These are phyloP conservation scores for Pseudomyrmex dendroicus DNA, from an alignment of 1,140 invertebrate genomes.

Conservation along the genomic window DNA sequence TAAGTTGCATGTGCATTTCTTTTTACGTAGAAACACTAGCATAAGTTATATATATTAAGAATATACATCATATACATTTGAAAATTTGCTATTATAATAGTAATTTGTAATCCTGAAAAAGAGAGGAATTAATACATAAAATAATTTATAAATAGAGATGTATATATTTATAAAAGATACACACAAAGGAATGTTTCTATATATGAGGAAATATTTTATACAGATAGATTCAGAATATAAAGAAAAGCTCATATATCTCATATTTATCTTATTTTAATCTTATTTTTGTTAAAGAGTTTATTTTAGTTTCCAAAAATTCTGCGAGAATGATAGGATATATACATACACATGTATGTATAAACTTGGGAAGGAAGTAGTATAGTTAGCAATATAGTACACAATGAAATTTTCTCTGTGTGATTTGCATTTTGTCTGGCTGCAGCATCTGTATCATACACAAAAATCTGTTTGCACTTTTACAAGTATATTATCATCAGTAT, in stretches of 20 bases:
- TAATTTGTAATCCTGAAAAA: not conserved
- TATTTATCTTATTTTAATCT: too few species aligned
- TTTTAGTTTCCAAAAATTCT: too few species aligned
- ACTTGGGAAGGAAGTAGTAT: slow-evolving; percentile 5
- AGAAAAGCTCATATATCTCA: not conserved
- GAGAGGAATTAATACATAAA: not conserved
- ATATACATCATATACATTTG: not conserved
- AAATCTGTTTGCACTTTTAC: slow-evolving; percentile 45
- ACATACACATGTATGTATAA: too few species aligned
- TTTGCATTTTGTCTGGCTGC: slow-evolving; percentile 62
- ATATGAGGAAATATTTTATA: too few species aligned
- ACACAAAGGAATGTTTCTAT: too few species aligned
- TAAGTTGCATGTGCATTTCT: slow-evolving; percentile 19
- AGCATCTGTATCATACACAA: slow-evolving; percentile 44
- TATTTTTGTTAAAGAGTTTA: too few species aligned
- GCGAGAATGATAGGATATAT: too few species aligned
- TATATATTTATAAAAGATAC: too few species aligned
- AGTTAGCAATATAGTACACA: not conserved
- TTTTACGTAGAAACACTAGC: slow-evolving; percentile 19
- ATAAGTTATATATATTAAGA: not conserved
- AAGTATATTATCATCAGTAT: not conserved
- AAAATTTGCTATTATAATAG: slow-evolving; percentile 13
- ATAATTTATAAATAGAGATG: slow-evolving; percentile 4
- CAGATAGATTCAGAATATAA: too few species aligned
- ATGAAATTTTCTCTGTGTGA: slow-evolving; percentile 29